Evolutionary conservation across 2,888 invertebrate genomes (phyloP).

Genomic region (Amblyjoppa fuscipennis): DNA sequence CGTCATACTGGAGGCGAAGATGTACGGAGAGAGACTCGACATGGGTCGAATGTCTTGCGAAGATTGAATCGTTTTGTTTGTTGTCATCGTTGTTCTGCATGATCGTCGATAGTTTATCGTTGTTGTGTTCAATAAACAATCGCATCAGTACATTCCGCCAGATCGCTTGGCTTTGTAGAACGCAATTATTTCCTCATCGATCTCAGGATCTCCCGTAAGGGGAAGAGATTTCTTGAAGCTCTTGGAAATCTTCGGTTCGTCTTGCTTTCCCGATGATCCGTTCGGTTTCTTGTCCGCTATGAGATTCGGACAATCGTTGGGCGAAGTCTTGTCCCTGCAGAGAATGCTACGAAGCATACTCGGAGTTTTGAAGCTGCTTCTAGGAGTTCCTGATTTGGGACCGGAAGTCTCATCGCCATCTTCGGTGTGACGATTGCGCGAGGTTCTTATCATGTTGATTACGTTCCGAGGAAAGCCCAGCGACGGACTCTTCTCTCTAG

Average conservation of each 20-base stretch:
- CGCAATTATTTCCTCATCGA: slow-evolving; percentile 86
- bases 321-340: slow-evolving; percentile 34
- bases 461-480: slow-evolving; percentile 25
- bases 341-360: slow-evolving; percentile 44
- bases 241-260: slow-evolving; percentile 2
- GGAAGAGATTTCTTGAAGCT: slow-evolving; percentile 83
- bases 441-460: slow-evolving; percentile 38
- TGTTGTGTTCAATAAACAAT: background rate
- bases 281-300: background rate
- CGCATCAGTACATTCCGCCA: slow-evolving; percentile 70
- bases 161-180: slow-evolving; percentile 81
- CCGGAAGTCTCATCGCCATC: background rate
- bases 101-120: slow-evolving; percentile 28
- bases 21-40: slow-evolving; percentile 84
- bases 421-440: background rate
- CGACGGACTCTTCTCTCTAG: slow-evolving; percentile 7
- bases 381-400: slow-evolving; percentile 16
- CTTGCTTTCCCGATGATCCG: background rate
- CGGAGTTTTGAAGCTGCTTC: slow-evolving; percentile 16
- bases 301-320: background rate
- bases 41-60: slow-evolving; percentile 68
- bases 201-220: slow-evolving; percentile 85
- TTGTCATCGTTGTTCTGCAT: slow-evolving; percentile 60
- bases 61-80: slow-evolving; percentile 14
- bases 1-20: slow-evolving; percentile 84